A percentile compares a stretch with the other conserved stretches of the same genome.
Evolutionary conservation across 2,888 invertebrate species (phyloP).

Genomic region (Micoletzkya japonica): DNA sequence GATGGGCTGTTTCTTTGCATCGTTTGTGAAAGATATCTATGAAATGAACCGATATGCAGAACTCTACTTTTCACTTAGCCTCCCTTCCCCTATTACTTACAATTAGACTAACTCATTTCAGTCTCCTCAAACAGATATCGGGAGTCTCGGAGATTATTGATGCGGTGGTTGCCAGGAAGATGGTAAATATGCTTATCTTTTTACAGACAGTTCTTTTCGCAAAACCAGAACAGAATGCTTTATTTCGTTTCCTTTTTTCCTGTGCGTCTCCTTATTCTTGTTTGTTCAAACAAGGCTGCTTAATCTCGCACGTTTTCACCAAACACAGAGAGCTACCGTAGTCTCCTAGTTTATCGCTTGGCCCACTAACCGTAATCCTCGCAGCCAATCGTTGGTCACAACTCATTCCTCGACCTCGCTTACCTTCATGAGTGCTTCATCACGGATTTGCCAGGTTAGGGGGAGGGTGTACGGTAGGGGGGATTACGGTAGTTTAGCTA

Average conservation of each 20-base stretch:
- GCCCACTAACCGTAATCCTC: too few species aligned
- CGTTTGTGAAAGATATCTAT: too few species aligned
- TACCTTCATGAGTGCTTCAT: conserved; percentile 35
- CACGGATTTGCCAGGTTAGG: conserved; percentile 33
- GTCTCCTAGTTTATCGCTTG: too few species aligned
- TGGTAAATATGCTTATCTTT: conserved; percentile 7
- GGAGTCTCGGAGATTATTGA: conserved; percentile 16
- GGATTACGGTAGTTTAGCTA: conserved; percentile 17
- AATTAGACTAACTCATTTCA: conserved; percentile 17
- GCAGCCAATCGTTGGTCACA: conserved; percentile 33
- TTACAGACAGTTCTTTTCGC: too few species aligned
- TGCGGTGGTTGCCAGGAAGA: conserved; percentile 8
- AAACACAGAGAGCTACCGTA: too few species aligned
- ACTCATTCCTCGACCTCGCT: conserved; percentile 34
- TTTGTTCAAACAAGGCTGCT: too few species aligned
- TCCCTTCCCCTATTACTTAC: background rate
- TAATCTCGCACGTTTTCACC: too few species aligned
- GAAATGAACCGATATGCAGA: background rate
- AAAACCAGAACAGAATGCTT: too few species aligned
- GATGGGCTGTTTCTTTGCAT: too few species aligned
- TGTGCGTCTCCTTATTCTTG: background rate
- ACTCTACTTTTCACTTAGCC: background rate
- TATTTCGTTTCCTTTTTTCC: background rate
- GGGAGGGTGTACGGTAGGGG: background rate
- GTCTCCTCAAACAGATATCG: conserved; percentile 31